phyloP scores from a whole-genome alignment of 2,113 vertebrate species.

The Leptocoma aspasia region DNA sequence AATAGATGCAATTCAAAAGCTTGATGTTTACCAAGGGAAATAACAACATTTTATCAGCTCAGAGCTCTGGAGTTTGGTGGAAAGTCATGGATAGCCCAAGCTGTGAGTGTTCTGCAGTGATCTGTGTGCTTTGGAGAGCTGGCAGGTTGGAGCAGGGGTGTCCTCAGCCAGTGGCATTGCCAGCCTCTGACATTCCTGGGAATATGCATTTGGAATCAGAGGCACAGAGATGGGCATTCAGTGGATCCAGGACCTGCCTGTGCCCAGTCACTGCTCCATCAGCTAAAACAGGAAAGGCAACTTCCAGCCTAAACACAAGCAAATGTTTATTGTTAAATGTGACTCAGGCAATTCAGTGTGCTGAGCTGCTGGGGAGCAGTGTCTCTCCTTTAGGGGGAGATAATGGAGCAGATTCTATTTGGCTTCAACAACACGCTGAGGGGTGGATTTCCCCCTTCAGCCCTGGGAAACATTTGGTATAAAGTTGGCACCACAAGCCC shows the following conservation, averaged over 20 bases:
- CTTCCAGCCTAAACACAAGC: neutral
- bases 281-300: neutral
- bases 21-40: neutral
- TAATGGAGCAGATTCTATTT: neutral
- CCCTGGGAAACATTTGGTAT: neutral
- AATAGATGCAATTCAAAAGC: neutral
- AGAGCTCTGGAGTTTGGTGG: neutral
- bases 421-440: neutral
- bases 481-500: neutral
- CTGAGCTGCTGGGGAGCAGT: neutral
- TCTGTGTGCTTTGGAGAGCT: neutral
- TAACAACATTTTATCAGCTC: neutral
- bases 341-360: neutral
- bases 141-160: neutral
- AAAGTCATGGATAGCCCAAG: neutral
- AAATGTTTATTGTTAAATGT: neutral
- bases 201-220: neutral
- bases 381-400: neutral
- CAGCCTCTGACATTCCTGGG: neutral
- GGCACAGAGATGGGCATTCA: neutral
- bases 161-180: neutral
- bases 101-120: neutral
- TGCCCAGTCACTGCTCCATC: neutral
- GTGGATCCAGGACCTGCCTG: neutral
- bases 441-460: neutral